These are phyloP conservation scores for Phycodurus eques DNA, from an alignment of 2,113 vertebrate genomes.

Conservation along the genomic window DNA sequence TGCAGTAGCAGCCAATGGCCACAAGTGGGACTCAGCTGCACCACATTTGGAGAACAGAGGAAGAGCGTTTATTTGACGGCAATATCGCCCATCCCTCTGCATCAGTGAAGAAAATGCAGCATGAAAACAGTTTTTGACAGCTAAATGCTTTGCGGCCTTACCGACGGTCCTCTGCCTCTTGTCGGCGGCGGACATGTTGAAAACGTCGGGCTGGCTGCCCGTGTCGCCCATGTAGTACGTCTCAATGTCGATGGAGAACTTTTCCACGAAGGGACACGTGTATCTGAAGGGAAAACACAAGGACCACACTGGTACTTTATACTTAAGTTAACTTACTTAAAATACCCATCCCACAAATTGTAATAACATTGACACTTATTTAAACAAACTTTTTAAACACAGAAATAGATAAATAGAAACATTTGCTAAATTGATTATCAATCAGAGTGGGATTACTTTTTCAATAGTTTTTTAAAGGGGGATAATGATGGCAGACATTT, in stretches of 20 bases:
- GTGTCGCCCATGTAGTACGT: conserved; percentile 93
- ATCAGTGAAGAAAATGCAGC: neutral
- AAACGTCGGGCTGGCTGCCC: conserved; percentile 87
- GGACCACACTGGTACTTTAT: neutral
- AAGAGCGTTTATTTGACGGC: neutral
- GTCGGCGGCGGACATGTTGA: conserved; percentile 88
- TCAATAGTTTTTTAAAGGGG: too few species aligned
- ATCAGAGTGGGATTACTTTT: too few species aligned
- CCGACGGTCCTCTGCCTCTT: conserved; percentile 87
- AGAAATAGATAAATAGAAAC: too few species aligned
- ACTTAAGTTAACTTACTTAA: neutral
- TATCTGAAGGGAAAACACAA: conserved; percentile 74
- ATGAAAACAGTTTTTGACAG: neutral
- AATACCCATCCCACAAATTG: neutral
- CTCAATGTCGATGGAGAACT: conserved; percentile 99
- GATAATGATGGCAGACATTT: too few species aligned
- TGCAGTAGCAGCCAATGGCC: conserved; percentile 31
- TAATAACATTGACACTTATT: too few species aligned
- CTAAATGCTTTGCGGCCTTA: conserved; percentile 49
- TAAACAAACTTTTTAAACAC: too few species aligned
- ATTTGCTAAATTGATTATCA: too few species aligned
- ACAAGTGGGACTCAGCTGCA: conserved; percentile 48
- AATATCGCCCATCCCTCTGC: neutral
- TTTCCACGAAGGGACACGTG: conserved; percentile 98
- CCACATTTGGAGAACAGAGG: conserved; percentile 5